Evolutionary conservation across 2,113 vertebrate species (phyloP).

Genomic region (Neogobius melanostomus): DNA sequence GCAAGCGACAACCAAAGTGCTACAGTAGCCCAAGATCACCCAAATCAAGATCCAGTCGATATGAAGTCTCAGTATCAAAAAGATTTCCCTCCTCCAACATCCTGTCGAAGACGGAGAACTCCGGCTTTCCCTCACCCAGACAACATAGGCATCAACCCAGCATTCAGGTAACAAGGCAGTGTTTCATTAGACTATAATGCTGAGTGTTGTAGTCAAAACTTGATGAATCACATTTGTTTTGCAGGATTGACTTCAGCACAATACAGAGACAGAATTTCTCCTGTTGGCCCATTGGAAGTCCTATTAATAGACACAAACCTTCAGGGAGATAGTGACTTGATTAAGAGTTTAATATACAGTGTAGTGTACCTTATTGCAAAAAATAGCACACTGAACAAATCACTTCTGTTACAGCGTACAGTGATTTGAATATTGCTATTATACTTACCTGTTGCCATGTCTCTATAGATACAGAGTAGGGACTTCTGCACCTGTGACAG

Average conservation of each 20-base stretch:
- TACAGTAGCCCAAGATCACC: slow-evolving; percentile 4
- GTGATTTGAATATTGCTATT: no score
- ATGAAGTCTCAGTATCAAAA: slow-evolving; percentile 70
- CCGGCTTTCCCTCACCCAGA: slow-evolving; percentile 66
- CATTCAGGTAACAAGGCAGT: slow-evolving; percentile 52
- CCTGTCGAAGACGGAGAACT: slow-evolving; percentile 44
- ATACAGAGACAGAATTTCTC: slow-evolving; percentile 68
- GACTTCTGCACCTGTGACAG: no score
- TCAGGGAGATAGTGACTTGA: background rate
- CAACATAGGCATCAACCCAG: slow-evolving; percentile 78
- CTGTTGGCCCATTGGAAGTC: slow-evolving; percentile 51
- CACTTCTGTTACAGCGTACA: background rate
- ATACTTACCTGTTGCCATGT: no score
- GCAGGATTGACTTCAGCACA: slow-evolving; percentile 71
- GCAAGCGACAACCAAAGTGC: slow-evolving; percentile 14
- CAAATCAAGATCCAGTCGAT: slow-evolving; percentile 10
- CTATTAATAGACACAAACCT: background rate
- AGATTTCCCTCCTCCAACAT: slow-evolving; percentile 61
- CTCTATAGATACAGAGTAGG: no score
- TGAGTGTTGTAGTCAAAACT: background rate
- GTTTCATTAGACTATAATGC: background rate
- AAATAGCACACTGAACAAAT: background rate
- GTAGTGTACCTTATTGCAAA: background rate
- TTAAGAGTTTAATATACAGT: background rate
- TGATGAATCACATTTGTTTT: slow-evolving; percentile 7